phyloP scores from a whole-genome alignment of 2,888 invertebrate genomes.

The Cistogaster globosa region DNA sequence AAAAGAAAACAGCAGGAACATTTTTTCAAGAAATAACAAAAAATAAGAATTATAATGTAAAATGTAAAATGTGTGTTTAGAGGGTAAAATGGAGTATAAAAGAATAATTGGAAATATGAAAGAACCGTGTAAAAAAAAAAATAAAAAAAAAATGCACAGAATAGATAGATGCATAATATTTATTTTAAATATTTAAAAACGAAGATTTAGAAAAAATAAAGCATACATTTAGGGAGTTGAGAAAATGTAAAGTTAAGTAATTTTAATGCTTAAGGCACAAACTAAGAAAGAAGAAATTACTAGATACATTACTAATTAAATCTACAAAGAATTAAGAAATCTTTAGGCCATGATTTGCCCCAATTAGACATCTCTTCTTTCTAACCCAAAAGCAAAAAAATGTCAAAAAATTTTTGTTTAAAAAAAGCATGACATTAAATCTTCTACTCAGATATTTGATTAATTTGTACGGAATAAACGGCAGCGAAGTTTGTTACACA shows the following conservation, averaged over 20 bases:
- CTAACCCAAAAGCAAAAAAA: too few relatives aligned
- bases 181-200: slow-evolving; percentile 14
- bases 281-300: too few relatives aligned
- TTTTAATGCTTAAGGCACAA: not conserved
- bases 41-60: slow-evolving; percentile 24
- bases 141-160: not conserved
- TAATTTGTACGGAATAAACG: too few relatives aligned
- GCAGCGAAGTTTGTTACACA: too few relatives aligned
- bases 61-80: slow-evolving; percentile 53
- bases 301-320: too few relatives aligned
- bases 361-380: too few relatives aligned
- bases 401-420: too few relatives aligned
- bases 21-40: not conserved
- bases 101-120: slow-evolving; percentile 1
- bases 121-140: not conserved
- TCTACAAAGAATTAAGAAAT: too few relatives aligned
- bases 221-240: slow-evolving; percentile 12
- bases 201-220: slow-evolving; percentile 5
- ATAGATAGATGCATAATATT: slow-evolving; percentile 3
- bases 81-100: slow-evolving; percentile 41
- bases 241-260: not conserved
- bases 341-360: too few relatives aligned
- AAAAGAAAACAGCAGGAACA: slow-evolving; percentile 15
- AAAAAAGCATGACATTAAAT: too few relatives aligned
- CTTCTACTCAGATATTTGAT: too few relatives aligned